Evolutionary conservation across 1,140 invertebrate species (phyloP).

Genomic region (Laodelphax striatellus): DNA sequence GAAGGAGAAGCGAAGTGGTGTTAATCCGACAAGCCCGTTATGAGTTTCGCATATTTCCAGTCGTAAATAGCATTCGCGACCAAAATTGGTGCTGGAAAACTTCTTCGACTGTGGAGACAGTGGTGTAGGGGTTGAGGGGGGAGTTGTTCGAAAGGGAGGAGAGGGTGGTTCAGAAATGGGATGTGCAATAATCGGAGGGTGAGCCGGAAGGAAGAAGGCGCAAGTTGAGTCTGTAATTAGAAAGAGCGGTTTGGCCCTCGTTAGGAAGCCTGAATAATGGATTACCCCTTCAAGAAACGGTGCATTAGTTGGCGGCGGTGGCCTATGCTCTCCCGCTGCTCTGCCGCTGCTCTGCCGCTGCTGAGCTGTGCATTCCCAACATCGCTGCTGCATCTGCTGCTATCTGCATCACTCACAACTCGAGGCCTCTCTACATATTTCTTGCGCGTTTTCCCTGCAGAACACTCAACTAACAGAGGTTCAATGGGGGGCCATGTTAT

Average conservation of each 20-base stretch:
- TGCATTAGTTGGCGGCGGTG: background rate
- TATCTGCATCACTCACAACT: too few relatives aligned
- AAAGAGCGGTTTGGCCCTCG: constrained; percentile 3
- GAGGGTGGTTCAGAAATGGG: background rate
- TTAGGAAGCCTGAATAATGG: background rate
- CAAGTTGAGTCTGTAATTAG: background rate
- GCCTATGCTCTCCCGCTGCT: too few relatives aligned
- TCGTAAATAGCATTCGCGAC: too few relatives aligned
- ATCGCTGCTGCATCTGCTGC: too few relatives aligned
- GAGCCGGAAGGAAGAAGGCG: background rate
- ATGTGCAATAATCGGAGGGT: background rate
- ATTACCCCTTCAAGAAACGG: constrained; percentile 1
- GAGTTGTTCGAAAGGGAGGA: background rate
- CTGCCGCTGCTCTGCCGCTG: too few relatives aligned
- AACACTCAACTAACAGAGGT: background rate
- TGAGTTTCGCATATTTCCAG: too few relatives aligned
- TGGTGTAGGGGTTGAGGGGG: background rate
- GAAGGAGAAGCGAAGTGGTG: too few relatives aligned
- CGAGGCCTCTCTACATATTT: background rate
- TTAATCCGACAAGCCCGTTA: too few relatives aligned
- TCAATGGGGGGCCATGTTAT: too few relatives aligned
- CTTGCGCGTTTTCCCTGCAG: too few relatives aligned
- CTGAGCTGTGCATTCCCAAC: too few relatives aligned
- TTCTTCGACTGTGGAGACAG: background rate
- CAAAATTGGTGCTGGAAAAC: too few relatives aligned